Base-by-base conservation (phyloP, 2,888 invertebrate species). In the Drosophila kambysellisi region DNA sequence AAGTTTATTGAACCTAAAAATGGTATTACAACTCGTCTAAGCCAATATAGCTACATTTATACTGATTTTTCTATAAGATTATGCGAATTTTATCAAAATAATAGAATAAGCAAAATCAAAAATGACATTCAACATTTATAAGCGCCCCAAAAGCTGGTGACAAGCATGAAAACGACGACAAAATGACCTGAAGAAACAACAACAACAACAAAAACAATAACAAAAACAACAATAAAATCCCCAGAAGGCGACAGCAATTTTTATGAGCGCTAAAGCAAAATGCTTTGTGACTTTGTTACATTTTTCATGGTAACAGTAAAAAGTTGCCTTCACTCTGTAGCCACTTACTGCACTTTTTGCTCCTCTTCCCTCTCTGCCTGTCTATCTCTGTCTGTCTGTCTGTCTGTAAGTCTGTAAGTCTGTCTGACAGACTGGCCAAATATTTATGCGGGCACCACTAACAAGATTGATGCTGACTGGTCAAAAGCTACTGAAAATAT, bases 271-370 rank as follows among this genome's bases (percentile, higher is more conserved):
- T 73, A 72, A 62, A 69, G 72, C 63, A 70, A 85, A 88, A 88
- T 84, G 83, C 83, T 83, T 88, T 85, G 88, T 82, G 83, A 86
- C 86, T 85, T 82, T 88, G 75, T 88, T 83, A 80, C 82, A 82
- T 76, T 82, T 81, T 88, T 86, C 82, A 83, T 86, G 80, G 80
- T 74, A 82, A 76, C 82, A 82, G 83, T 88, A 86, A 83, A 85
- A 88, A 75, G 70, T 86, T 74, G 64, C 68, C 80, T 86, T 85
- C 86, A 83, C 86, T 86, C 77, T 82, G 82, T 74, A 76, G 72
- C 75, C 72, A 81, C 88, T 83, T 71, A 62, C 83, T 83, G 82
- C 81, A 74, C 68, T 73, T 69, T 58, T 54, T 61, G 33, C 43
- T 53, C 33, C 9, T 20, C 17, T 37, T 17, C 17, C n/a, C 0